Conservation (phyloP, 1,140 invertebrate species). For the Drosophila ficusphila region DNA sequence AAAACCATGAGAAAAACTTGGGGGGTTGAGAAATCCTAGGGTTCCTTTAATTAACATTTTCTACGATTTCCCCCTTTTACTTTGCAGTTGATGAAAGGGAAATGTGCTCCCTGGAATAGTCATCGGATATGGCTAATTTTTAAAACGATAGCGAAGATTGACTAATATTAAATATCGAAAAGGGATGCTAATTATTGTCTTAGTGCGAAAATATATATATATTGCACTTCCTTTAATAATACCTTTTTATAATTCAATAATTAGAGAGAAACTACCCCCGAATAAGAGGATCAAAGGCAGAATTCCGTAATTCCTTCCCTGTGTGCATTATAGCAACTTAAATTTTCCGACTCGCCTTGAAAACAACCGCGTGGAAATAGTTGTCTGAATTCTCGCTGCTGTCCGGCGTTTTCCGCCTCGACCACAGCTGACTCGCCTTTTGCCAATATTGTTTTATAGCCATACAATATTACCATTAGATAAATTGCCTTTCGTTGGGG, state of each 20-base stretch:
- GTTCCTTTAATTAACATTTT: constrained; percentile 32
- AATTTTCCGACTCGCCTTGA: constrained; percentile 48
- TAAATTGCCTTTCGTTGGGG: constrained; percentile 73
- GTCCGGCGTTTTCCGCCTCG: constrained; percentile 1
- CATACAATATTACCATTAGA: constrained; percentile 82
- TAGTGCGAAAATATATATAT: no score
- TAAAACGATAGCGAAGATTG: not conserved
- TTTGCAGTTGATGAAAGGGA: constrained; percentile 1
- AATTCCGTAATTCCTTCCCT: no score
- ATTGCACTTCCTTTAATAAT: no score
- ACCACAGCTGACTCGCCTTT: constrained; percentile 62
- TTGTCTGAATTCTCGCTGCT: not conserved
- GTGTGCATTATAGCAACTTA: constrained; percentile 34
- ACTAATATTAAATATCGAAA: not conserved
- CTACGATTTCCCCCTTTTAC: constrained; percentile 15
- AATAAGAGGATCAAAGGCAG: not conserved
- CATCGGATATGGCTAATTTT: constrained; percentile 20
- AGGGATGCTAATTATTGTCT: not conserved
- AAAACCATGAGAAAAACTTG: not conserved
- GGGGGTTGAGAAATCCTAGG: not conserved
- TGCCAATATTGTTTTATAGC: constrained; percentile 80
- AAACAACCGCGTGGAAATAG: constrained; percentile 36
- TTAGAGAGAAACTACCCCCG: constrained; percentile 12
- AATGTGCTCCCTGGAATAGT: constrained; percentile 12
- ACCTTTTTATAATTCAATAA: not conserved